These are phyloP conservation scores for Conistra vaccinii DNA, from an alignment of 2,888 invertebrate genomes.

Conservation along the genomic window DNA sequence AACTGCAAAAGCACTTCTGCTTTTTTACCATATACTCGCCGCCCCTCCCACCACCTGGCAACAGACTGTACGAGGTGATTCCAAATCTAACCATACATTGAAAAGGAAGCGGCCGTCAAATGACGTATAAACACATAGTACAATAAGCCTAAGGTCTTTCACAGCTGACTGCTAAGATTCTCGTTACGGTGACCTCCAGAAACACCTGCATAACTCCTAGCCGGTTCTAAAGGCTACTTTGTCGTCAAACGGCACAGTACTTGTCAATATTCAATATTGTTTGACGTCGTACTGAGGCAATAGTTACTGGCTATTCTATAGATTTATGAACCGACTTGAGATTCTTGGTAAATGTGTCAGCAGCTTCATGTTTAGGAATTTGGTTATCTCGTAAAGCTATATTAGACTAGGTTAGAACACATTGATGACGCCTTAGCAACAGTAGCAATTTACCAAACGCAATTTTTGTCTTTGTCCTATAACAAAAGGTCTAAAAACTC, in stretches of 20 bases:
- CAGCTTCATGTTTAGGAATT: constrained; percentile 36
- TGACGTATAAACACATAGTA: constrained; percentile 33
- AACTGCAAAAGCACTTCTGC: not conserved
- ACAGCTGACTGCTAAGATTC: constrained; percentile 62
- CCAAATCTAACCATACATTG: constrained; percentile 1
- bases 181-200: constrained; percentile 64
- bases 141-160: constrained; percentile 53
- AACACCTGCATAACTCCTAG: constrained; percentile 66
- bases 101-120: constrained; percentile 18
- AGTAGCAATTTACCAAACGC: constrained; percentile 12
- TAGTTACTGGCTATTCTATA: constrained; percentile 21
- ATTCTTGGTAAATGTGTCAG: constrained; percentile 42
- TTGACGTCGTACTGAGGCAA: constrained; percentile 34
- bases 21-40: constrained; percentile 15
- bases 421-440: constrained; percentile 27
- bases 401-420: constrained; percentile 10
- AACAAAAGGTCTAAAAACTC: constrained; percentile 16
- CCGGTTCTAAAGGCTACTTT: constrained; percentile 65
- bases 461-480: constrained; percentile 27
- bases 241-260: constrained; percentile 48
- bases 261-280: constrained; percentile 53
- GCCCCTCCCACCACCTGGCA: constrained; percentile 12
- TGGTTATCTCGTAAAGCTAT: constrained; percentile 26
- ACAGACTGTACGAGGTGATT: constrained; percentile 17
- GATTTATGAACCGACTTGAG: constrained; percentile 22